Evolutionary conservation across 2,113 vertebrate genomes (phyloP).

Genomic region (Ophthalmolycus amberensis): DNA sequence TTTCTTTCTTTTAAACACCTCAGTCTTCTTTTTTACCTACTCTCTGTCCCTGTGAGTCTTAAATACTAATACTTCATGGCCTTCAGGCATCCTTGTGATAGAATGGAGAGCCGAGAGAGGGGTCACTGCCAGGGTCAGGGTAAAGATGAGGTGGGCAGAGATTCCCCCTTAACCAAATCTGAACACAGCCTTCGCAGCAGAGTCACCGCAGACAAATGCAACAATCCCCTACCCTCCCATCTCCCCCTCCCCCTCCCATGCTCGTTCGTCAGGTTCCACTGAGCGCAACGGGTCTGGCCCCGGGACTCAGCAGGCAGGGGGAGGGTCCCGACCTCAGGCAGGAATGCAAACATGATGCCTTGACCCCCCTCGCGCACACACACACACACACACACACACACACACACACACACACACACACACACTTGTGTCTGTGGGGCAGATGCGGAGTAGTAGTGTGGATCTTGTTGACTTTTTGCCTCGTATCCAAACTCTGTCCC

Average conservation of each 20-base stretch:
- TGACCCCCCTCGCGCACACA: slow-evolving; percentile 71
- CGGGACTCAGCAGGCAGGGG: slow-evolving; percentile 67
- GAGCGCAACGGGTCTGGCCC: slow-evolving; percentile 73
- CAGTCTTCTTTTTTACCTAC: slow-evolving; percentile 43
- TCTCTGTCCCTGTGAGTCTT: slow-evolving; percentile 52
- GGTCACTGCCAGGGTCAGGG: slow-evolving; percentile 79
- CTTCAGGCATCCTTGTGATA: slow-evolving; percentile 74
- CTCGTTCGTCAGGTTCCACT: slow-evolving; percentile 39
- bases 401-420: slow-evolving; percentile 54
- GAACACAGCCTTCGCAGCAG: slow-evolving; percentile 44
- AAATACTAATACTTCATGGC: slow-evolving; percentile 58
- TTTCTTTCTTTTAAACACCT: slow-evolving; percentile 1
- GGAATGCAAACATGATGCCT: slow-evolving; percentile 81
- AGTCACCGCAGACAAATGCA: slow-evolving; percentile 67
- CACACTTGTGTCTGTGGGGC: slow-evolving; percentile 84
- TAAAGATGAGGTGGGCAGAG: slow-evolving; percentile 80
- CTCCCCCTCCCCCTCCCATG: not conserved
- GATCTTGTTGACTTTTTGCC: slow-evolving; percentile 79
- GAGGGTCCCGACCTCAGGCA: slow-evolving; percentile 78
- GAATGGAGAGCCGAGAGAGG: slow-evolving; percentile 59
- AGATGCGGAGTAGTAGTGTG: slow-evolving; percentile 76
- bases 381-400: slow-evolving; percentile 49
- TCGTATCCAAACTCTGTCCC: slow-evolving; percentile 75
- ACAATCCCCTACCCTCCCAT: slow-evolving; percentile 38
- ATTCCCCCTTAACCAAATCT: slow-evolving; percentile 73